A percentile compares a stretch with the other conserved stretches of the same genome.
These are phyloP conservation scores for Hedya salicella DNA, from an alignment of 2,888 invertebrate genomes.

Conservation along the genomic window DNA sequence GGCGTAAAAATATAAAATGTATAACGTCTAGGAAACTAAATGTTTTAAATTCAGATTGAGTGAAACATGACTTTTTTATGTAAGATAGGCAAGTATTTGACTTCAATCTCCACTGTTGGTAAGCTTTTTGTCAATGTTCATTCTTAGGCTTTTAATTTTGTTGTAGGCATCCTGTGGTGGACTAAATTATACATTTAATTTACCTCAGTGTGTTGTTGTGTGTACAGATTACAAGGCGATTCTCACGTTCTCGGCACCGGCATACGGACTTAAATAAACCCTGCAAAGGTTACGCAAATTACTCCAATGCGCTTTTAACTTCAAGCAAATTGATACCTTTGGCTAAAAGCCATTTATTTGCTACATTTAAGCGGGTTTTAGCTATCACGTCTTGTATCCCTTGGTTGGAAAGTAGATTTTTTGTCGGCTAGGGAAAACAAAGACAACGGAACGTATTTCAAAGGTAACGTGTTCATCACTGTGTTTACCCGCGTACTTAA, in stretches of 20 bases:
- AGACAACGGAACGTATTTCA: neutral
- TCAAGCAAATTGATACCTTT: conserved; percentile 35
- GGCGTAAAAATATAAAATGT: too few species aligned
- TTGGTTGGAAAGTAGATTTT: conserved; percentile 4
- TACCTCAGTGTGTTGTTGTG: neutral
- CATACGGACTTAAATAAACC: conserved; percentile 22
- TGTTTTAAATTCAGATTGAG: too few species aligned
- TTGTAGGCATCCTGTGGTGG: too few species aligned
- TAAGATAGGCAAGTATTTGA: too few species aligned
- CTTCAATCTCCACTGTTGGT: too few species aligned
- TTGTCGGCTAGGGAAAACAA: neutral
- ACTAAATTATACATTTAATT: neutral
- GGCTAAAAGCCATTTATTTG: conserved; percentile 13
- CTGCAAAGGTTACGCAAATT: conserved; percentile 39
- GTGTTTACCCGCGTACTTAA: too few species aligned
- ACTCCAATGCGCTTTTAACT: conserved; percentile 26
- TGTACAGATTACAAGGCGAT: conserved; percentile 15
- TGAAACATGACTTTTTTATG: too few species aligned
- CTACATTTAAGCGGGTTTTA: conserved; percentile 14
- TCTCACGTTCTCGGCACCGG: conserved; percentile 27
- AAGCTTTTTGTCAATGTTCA: too few species aligned
- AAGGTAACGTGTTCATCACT: too few species aligned
- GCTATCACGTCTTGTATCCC: neutral
- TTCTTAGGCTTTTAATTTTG: too few species aligned
- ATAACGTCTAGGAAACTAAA: too few species aligned